Base-by-base conservation (phyloP, 2,113 vertebrate genomes). In the Vicugna pacos region DNA sequence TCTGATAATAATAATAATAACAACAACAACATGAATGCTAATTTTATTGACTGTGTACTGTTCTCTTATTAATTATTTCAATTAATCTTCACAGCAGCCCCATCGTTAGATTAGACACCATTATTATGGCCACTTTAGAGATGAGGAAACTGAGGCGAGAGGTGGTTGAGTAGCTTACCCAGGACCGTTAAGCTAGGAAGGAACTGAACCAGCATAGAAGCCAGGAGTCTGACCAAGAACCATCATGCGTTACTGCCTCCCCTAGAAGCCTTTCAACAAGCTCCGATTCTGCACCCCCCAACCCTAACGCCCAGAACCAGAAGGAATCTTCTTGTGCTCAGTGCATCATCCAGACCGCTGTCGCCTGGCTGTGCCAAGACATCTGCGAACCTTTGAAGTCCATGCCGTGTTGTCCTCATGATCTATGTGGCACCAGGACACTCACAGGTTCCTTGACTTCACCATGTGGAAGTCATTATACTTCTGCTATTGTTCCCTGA, bases 11-110 rank as follows among this genome's bases (percentile, higher is more conserved):
- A 46, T 17, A 24, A 20, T 8, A 35, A 26, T 22, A 69, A 81
- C 5, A 62, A 56, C 3, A 52, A 84, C 16, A 50, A 54, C 8
- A 22, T 22, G 5, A 38, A 56, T 16, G 52, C 12, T 76, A 13
- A 80, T 8, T 69, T 73, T 60, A 69, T 22, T 56, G 22, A 64
- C 3, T 38, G 54, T 38, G 60, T 85, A 38, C 75, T 20, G 58
- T 20, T 81, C 3, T 86, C 82, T 64, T 50, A 35, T 80, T n/a
- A 42, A 46, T 73, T 65, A 77, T 86, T 88, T 73, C 52, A 77
- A 6, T 80, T 46, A 14, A 24, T 62, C 6, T n/a, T 82, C 17
- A 73, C 8, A 64, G 24, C 60, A 76, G 19, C 8, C 35, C 6
- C 16, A 38, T 8, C 38, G 38, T 42, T 42, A 42, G 38, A 42